These are phyloP conservation scores for Epicampocera succincta DNA, from an alignment of 2,888 invertebrate genomes.

Conservation along the genomic window DNA sequence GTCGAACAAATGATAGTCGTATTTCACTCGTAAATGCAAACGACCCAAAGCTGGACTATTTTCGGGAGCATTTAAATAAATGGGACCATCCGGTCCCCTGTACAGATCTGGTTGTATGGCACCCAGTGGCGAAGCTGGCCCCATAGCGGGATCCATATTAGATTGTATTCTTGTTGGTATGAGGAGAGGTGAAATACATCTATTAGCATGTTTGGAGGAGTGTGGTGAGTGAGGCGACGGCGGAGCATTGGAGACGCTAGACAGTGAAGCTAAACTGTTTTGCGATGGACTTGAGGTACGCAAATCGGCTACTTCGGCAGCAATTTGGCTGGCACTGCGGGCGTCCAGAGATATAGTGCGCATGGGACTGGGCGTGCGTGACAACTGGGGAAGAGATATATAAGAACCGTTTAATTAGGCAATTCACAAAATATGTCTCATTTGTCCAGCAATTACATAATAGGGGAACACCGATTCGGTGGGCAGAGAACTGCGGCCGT, in stretches of 20 bases:
- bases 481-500: conserved; percentile 85
- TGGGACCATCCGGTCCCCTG: conserved; percentile 89
- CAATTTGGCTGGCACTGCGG: conserved; percentile 84
- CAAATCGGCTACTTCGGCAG: conserved; percentile 81
- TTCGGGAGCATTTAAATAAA: conserved; percentile 86
- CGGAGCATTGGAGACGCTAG: conserved; percentile 76
- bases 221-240: conserved; percentile 76
- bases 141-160: conserved; percentile 79
- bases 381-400: conserved; percentile 81
- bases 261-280: conserved; percentile 86
- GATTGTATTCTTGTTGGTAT: conserved; percentile 86
- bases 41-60: conserved; percentile 89
- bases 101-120: conserved; percentile 94
- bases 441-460: conserved; percentile 69
- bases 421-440: not conserved
- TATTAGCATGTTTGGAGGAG: conserved; percentile 76
- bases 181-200: conserved; percentile 89
- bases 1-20: conserved; percentile 94
- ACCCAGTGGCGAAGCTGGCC: conserved; percentile 86
- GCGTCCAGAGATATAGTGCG: conserved; percentile 90
- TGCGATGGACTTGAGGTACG: conserved; percentile 87
- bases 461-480: conserved; percentile 78
- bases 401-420: not conserved
- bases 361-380: conserved; percentile 89
- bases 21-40: conserved; percentile 91